Evolutionary conservation across 2,113 vertebrate species (phyloP).

Genomic region (Thamnophis sirtalis): DNA sequence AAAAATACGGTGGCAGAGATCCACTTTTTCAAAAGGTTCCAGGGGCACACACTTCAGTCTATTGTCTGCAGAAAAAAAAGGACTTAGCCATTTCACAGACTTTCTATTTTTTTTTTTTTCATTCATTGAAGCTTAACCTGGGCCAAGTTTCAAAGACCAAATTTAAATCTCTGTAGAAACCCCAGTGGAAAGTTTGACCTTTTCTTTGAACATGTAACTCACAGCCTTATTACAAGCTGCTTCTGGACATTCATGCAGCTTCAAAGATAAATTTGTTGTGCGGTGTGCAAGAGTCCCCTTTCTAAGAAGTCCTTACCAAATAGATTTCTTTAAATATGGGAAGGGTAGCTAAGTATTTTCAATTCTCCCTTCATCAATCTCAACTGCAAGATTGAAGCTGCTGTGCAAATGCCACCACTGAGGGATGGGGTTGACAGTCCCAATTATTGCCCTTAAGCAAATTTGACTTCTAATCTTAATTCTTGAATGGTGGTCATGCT

Average conservation of each 20-base stretch:
- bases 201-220: background rate
- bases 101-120: background rate
- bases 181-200: background rate
- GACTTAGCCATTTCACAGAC: background rate
- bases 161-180: background rate
- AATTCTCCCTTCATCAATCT: background rate
- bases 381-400: background rate
- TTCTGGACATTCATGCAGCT: background rate
- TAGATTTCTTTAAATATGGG: background rate
- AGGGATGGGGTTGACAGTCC: background rate
- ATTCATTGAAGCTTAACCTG: background rate
- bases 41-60: background rate
- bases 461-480: background rate
- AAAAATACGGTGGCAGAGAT: background rate
- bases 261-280: background rate
- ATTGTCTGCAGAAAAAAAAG: background rate
- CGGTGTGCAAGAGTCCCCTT: background rate
- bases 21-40: background rate
- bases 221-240: background rate
- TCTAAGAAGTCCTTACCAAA: background rate
- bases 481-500: conserved; percentile 39
- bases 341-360: background rate
- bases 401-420: background rate
- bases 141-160: background rate
- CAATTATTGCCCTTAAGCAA: background rate